phyloP scores from a whole-genome alignment of 1,140 invertebrate species.

The Pissodes strobi region DNA sequence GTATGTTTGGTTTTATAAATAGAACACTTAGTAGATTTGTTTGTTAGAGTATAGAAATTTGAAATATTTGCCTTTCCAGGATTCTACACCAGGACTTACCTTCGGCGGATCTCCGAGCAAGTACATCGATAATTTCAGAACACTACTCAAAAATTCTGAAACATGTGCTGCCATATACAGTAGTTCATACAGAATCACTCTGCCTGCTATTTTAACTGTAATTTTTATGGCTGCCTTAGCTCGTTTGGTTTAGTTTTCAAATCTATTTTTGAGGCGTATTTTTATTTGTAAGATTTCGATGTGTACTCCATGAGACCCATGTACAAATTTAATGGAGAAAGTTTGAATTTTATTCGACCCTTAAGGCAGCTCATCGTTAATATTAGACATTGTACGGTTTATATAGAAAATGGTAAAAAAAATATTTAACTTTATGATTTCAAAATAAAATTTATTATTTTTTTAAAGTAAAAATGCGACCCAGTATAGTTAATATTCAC shows the following conservation, averaged over 20 bases:
- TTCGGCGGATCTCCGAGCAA: constrained; percentile 15
- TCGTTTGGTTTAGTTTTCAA: not conserved
- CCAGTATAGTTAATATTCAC: too few species aligned
- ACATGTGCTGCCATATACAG: constrained; percentile 45
- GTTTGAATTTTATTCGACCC: too few species aligned
- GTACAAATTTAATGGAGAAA: too few species aligned
- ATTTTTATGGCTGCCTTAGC: not conserved
- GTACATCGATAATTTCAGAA: constrained; percentile 50
- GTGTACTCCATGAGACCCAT: too few species aligned
- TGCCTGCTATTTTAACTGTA: not conserved
- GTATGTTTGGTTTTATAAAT: constrained; percentile 2
- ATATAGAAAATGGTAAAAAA: too few species aligned
- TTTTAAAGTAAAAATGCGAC: too few species aligned
- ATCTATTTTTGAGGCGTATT: too few species aligned
- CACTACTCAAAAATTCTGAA: constrained; percentile 55
- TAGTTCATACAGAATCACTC: constrained; percentile 1
- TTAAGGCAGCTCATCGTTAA: too few species aligned
- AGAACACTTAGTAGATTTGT: not conserved
- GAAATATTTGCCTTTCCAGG: constrained; percentile 33
- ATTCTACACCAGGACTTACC: constrained; percentile 60
- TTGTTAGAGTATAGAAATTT: not conserved
- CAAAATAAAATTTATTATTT: too few species aligned
- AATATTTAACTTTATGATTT: too few species aligned
- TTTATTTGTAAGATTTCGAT: too few species aligned
- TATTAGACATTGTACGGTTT: too few species aligned